These are phyloP conservation scores for Sebastes nivosus DNA, from an alignment of 2,797 vertebrate genomes.

Conservation along the genomic window DNA sequence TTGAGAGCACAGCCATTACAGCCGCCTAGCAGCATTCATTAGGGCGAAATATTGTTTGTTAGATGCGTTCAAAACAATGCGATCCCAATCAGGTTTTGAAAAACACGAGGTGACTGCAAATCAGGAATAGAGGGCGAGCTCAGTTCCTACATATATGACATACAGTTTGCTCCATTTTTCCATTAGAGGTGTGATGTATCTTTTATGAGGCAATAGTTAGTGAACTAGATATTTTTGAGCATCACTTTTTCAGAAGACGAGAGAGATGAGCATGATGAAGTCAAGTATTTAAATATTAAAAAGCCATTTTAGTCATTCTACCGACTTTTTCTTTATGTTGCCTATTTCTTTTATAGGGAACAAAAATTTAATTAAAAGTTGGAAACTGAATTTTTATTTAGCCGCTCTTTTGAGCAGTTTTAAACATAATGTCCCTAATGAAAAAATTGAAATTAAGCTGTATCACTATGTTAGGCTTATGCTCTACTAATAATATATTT, in stretches of 20 bases:
- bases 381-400: neutral
- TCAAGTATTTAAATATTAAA: neutral
- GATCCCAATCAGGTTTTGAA: neutral
- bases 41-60: neutral
- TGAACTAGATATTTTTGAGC: neutral
- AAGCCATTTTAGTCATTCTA: neutral
- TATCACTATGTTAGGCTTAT: neutral
- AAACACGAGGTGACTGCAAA: neutral
- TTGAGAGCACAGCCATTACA: constrained; percentile 1
- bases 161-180: neutral
- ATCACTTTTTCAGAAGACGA: neutral
- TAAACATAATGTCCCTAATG: neutral
- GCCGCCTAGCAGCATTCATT: constrained; percentile 15
- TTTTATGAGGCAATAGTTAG: neutral
- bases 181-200: neutral
- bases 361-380: neutral
- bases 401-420: neutral
- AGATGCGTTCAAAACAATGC: neutral
- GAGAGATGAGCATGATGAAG: neutral
- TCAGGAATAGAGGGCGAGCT: neutral
- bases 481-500: neutral
- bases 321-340: neutral
- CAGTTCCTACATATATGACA: neutral
- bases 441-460: neutral
- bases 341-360: neutral